These are phyloP conservation scores for Masnerella sp. DNA, from an alignment of 2,888 invertebrate genomes.

Conservation along the genomic window DNA sequence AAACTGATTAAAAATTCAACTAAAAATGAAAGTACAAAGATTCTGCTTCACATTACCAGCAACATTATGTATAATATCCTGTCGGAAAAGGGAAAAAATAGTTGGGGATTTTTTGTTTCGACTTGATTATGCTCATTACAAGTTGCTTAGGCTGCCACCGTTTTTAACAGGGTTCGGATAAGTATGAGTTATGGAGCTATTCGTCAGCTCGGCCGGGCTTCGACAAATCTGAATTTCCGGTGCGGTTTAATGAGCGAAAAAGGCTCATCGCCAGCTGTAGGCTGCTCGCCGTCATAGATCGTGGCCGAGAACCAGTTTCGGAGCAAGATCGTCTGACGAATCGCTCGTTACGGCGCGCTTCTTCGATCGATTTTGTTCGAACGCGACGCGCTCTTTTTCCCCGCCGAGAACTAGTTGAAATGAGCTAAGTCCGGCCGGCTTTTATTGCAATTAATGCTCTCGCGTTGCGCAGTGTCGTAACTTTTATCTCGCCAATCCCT, in stretches of 20 bases:
- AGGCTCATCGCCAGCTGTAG: slow-evolving; percentile 38
- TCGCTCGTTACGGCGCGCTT: slow-evolving; percentile 49
- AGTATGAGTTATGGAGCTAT: slow-evolving; percentile 39
- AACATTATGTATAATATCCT: too few relatives aligned
- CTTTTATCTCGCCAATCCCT: slow-evolving; percentile 21
- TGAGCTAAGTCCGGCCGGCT: background rate
- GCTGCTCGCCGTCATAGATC: slow-evolving; percentile 45
- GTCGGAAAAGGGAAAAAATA: too few relatives aligned
- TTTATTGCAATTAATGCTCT: slow-evolving; percentile 32
- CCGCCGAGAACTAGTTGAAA: slow-evolving; percentile 12
- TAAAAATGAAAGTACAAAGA: too few relatives aligned
- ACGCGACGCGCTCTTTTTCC: slow-evolving; percentile 28
- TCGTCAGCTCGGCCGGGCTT: slow-evolving; percentile 26
- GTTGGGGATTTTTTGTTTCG: too few relatives aligned
- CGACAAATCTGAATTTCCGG: slow-evolving; percentile 57
- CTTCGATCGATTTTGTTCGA: slow-evolving; percentile 45
- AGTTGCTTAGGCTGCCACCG: slow-evolving; percentile 31
- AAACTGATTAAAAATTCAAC: too few relatives aligned
- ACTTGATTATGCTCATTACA: slow-evolving; percentile 26
- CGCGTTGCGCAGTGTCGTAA: slow-evolving; percentile 25
- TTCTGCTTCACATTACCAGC: too few relatives aligned
- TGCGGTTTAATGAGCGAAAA: slow-evolving; percentile 48
- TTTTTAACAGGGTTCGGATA: slow-evolving; percentile 32
- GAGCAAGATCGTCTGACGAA: slow-evolving; percentile 41
- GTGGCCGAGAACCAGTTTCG: slow-evolving; percentile 54